phyloP scores from a whole-genome alignment of 2,113 vertebrate species.

The Leptobrachium ailaonicum region DNA sequence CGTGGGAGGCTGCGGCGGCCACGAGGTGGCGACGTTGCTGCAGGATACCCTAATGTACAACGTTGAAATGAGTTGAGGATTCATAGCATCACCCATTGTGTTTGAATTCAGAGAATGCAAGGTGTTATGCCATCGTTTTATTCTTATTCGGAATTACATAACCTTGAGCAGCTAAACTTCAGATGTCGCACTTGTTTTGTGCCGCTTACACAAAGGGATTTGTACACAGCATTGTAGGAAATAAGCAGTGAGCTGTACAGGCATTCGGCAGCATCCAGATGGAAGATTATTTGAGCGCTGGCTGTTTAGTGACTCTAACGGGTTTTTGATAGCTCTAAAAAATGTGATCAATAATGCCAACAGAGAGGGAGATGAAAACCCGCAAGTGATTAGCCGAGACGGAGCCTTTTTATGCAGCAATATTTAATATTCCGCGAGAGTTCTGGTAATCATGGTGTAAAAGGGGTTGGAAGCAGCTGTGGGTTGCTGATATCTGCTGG shows the following conservation, averaged over 20 bases:
- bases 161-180: not conserved
- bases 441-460: not conserved
- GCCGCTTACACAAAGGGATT: not conserved
- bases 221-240: not conserved
- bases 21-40: too few relatives aligned
- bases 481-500: conserved; percentile 7
- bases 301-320: conserved; percentile 2
- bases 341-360: not conserved
- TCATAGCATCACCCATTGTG: too few relatives aligned
- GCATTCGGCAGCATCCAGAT: not conserved
- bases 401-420: not conserved
- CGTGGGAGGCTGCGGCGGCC: too few relatives aligned
- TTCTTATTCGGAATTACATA: too few relatives aligned
- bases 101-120: too few relatives aligned
- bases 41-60: too few relatives aligned
- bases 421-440: conserved; percentile 12
- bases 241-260: not conserved
- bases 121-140: too few relatives aligned
- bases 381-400: not conserved
- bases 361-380: conserved; percentile 11
- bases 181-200: not conserved
- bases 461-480: conserved; percentile 5
- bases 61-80: too few relatives aligned
- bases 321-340: conserved; percentile 5
- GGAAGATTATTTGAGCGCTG: not conserved